These are phyloP conservation scores for Dipodomys spectabilis DNA, from an alignment of 2,113 vertebrate species.

Conservation along the genomic window DNA sequence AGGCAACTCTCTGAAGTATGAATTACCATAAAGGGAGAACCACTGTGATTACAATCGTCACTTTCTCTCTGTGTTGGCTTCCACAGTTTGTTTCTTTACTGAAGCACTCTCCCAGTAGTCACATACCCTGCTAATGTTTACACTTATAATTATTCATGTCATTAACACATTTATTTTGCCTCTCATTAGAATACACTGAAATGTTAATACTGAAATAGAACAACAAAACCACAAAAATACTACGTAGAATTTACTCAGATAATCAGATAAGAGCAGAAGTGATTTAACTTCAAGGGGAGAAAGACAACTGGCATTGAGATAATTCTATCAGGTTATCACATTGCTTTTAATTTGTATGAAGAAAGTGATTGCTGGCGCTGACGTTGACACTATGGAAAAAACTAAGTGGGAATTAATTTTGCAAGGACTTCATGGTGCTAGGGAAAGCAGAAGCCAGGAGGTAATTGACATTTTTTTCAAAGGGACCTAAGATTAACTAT, in stretches of 20 bases:
- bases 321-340: constrained; percentile 51
- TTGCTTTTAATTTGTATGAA: constrained; percentile 67
- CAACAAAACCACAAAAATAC: constrained; percentile 62
- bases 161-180: constrained; percentile 70
- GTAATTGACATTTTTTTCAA: constrained; percentile 58
- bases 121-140: constrained; percentile 61
- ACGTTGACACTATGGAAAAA: constrained; percentile 49
- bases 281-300: constrained; percentile 68
- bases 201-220: constrained; percentile 58
- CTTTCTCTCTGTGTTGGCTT: constrained; percentile 62
- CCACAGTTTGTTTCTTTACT: constrained; percentile 40
- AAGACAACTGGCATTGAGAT: constrained; percentile 48
- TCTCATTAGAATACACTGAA: constrained; percentile 70
- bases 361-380: not conserved
- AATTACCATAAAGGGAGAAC: constrained; percentile 38
- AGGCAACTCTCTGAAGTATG: not conserved
- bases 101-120: constrained; percentile 55
- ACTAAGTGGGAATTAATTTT: constrained; percentile 63
- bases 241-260: constrained; percentile 55
- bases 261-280: constrained; percentile 62
- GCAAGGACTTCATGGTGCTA: constrained; percentile 7
- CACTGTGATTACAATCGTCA: constrained; percentile 54
- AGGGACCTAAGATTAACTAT: constrained; percentile 45
- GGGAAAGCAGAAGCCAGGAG: constrained; percentile 55
- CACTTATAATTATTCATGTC: constrained; percentile 74